A percentile compares a stretch with the other conserved stretches of the same genome.
These are phyloP conservation scores for Ennomos quercinarius DNA, from an alignment of 2,888 invertebrate genomes.

Conservation along the genomic window DNA sequence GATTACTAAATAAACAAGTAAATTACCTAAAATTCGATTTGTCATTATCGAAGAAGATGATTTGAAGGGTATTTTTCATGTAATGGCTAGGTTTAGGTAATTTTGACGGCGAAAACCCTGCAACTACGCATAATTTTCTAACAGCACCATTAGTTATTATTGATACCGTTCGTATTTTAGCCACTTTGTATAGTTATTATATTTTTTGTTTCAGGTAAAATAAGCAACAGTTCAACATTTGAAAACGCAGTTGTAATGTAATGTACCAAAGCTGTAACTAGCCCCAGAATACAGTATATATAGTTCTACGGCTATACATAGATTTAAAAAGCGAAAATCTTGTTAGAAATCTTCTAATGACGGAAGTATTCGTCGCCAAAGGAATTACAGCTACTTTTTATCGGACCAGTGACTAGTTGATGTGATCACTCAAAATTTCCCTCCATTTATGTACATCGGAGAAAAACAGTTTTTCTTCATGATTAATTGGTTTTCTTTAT, in stretches of 20 bases:
- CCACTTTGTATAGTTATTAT: not conserved
- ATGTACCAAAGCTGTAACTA: too few species aligned
- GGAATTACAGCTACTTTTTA: constrained; percentile 23
- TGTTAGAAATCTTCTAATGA: constrained; percentile 11
- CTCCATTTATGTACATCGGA: constrained; percentile 28
- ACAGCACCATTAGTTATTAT: too few species aligned
- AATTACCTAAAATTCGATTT: too few species aligned
- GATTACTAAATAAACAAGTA: too few species aligned
- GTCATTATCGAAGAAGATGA: too few species aligned
- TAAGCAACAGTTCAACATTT: not conserved
- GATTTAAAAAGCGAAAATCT: constrained; percentile 31
- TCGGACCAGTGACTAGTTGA: not conserved
- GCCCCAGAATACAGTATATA: too few species aligned
- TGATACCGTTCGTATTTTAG: too few species aligned
- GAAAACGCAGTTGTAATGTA: not conserved
- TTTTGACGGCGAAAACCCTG: too few species aligned
- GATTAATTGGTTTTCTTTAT: constrained; percentile 18
- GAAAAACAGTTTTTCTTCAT: constrained; percentile 22
- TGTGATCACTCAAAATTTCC: constrained; percentile 28
- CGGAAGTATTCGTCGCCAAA: constrained; percentile 27
- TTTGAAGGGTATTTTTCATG: too few species aligned
- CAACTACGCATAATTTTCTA: too few species aligned
- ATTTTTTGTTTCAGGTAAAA: constrained; percentile 51
- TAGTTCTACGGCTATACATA: too few species aligned
- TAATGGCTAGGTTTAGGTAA: too few species aligned